These are phyloP conservation scores for Orius laevigatus DNA, from an alignment of 1,140 invertebrate species.

Conservation along the genomic window DNA sequence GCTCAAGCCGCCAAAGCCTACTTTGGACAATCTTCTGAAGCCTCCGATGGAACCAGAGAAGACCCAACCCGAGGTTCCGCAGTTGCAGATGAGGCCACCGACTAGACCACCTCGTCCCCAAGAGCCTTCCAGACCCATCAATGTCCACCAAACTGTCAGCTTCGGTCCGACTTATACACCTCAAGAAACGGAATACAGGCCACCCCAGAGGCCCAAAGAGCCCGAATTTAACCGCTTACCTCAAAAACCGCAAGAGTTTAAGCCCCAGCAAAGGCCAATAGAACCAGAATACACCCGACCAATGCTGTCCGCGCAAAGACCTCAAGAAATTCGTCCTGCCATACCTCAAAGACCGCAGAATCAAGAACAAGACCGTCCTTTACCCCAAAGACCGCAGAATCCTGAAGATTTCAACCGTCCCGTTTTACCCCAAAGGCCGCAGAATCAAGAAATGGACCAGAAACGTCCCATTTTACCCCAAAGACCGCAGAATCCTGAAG, in stretches of 20 bases:
- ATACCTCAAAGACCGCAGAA: background rate
- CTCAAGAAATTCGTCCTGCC: background rate
- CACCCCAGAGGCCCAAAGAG: background rate
- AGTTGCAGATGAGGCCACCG: background rate
- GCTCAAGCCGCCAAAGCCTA: background rate
- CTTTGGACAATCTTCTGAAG: background rate
- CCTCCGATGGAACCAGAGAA: background rate
- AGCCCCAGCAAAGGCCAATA: constrained; percentile 7
- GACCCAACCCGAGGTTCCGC: background rate
- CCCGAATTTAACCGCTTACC: constrained; percentile 4
- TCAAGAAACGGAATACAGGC: background rate
- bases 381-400: background rate
- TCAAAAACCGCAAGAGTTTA: background rate
- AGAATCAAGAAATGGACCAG: background rate
- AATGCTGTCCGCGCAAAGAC: background rate
- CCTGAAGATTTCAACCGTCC: no score
- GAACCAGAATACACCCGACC: background rate
- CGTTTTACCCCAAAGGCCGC: constrained; percentile 2
- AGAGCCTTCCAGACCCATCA: background rate
- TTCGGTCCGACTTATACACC: background rate
- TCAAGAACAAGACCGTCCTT: background rate
- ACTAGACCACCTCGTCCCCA: background rate
- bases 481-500: background rate
- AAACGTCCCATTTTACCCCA: background rate
- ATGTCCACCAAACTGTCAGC: background rate